phyloP scores from a whole-genome alignment of 2,113 vertebrate species.

The Cyanistes caeruleus region DNA sequence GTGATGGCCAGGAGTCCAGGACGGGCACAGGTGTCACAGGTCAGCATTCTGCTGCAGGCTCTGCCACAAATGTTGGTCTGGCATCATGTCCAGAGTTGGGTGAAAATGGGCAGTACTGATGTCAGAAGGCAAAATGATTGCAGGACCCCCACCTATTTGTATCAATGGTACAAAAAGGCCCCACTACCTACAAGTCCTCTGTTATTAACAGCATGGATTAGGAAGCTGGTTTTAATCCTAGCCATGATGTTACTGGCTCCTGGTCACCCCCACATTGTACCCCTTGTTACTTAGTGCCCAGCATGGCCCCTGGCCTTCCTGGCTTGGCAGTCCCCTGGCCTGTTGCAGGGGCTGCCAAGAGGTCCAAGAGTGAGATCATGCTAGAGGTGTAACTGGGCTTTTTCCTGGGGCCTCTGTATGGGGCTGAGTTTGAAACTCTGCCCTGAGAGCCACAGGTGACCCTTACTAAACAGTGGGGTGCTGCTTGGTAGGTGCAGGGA shows the following conservation, averaged over 20 bases:
- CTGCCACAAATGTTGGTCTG: fast-evolving
- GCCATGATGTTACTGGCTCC: neutral
- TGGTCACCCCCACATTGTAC: neutral
- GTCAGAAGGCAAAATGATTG: neutral
- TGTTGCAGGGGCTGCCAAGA: neutral
- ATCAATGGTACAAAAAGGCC: neutral
- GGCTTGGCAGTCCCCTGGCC: neutral
- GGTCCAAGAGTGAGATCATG: neutral
- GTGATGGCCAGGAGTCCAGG: neutral
- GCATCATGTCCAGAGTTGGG: neutral
- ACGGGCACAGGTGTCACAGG: neutral
- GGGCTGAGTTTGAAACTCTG: neutral
- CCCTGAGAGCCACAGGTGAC: neutral
- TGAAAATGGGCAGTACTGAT: neutral
- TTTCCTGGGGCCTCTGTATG: fast-evolving
- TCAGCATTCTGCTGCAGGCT: neutral
- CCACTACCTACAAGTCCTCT: neutral
- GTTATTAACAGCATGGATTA: neutral
- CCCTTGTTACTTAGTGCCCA: neutral
- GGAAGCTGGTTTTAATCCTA: neutral
- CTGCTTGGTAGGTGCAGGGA: neutral
- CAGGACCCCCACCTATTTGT: neutral
- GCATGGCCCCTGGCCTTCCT: neutral
- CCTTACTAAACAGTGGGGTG: neutral
- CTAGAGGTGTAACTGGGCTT: neutral